Percentiles rank a stretch among this genome's conserved stretches.
phyloP scores from a whole-genome alignment of 2,888 invertebrate species.

The Horisme vitalbata region DNA sequence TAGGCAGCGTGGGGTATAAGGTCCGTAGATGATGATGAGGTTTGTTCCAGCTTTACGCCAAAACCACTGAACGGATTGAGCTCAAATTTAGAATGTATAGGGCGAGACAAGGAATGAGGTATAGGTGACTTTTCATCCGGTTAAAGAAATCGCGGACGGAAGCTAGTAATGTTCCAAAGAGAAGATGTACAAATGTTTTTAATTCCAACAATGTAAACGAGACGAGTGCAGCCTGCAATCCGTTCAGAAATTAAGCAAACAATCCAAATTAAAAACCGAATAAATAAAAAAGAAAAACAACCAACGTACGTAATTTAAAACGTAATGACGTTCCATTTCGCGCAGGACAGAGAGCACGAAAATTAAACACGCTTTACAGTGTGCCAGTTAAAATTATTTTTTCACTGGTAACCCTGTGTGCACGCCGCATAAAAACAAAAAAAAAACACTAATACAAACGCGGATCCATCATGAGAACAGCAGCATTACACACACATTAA shows the following conservation, averaged over 20 bases:
- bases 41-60: no score
- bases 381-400: slow-evolving; percentile 82
- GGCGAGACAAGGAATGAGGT: no score
- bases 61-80: no score
- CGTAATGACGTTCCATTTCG: slow-evolving; percentile 80
- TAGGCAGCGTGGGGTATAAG: no score
- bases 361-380: slow-evolving; percentile 78
- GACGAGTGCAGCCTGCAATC: slow-evolving; percentile 31
- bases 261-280: slow-evolving; percentile 69
- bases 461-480: slow-evolving; percentile 76
- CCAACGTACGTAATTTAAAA: slow-evolving; percentile 78
- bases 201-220: slow-evolving; percentile 21
- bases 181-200: background rate
- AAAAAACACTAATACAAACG: slow-evolving; percentile 77
- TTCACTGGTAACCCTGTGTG: slow-evolving; percentile 74
- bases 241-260: slow-evolving; percentile 62
- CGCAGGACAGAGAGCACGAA: slow-evolving; percentile 78
- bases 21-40: no score
- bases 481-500: slow-evolving; percentile 62
- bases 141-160: no score
- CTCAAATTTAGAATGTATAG: no score
- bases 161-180: no score
- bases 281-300: slow-evolving; percentile 65
- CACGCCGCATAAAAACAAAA: slow-evolving; percentile 43
- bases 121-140: no score